Base-by-base conservation (phyloP, 2,888 invertebrate species). In the Priapulus caudatus region DNA sequence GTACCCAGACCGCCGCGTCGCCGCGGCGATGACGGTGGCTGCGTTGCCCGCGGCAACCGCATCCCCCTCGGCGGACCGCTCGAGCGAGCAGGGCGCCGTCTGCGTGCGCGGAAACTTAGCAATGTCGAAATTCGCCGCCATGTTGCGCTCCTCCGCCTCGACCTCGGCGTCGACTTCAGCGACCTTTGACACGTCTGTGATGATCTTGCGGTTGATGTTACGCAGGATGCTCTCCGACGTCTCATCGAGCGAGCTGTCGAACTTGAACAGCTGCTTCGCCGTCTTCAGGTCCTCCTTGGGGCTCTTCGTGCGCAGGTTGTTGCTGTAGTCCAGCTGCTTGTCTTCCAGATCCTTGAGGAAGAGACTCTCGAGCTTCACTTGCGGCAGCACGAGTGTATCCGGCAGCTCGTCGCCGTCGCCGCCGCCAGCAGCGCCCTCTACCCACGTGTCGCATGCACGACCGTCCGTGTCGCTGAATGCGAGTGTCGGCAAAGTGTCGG, bases 261-360 rank as follows among this genome's bases (percentile, higher is more conserved):
- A 33, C n/a, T 33, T 33, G 33, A 33, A 33, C 33, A 33, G 33
- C 33, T 33, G 33, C n/a, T 33, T 33, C 10, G 33, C 33, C n/a
- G 33, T 33, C 33, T 33, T 33, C 10, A 33, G 33, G n/a, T 33
- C 33, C n/a, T 33, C 33, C n/a, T 33, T 33, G 10, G 33, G 33
- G 33, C 33, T 33, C n/a, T n/a, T 10, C n/a, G 33, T 33, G n/a
- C 33, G 33, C 33, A 33, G n/a, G 33, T 33, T 33, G n/a, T 33
- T 33, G n/a, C 33, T 33, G 33, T 33, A 33, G n/a, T 33, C 33
- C n/a, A 33, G 33, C 10, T 33, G 10, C n/a, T 33, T 33, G n/a
- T 33, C 33, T 33, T 33, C 33, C 10, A 33, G 33, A 33, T 33
- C 33, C n/a, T 33, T 33, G 10, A 33, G n/a, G 33, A 33, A 33